A percentile compares a stretch with the other conserved stretches of the same genome.
Evolutionary conservation across 1,140 invertebrate genomes (phyloP).

Genomic region (Camponotus floridanus): DNA sequence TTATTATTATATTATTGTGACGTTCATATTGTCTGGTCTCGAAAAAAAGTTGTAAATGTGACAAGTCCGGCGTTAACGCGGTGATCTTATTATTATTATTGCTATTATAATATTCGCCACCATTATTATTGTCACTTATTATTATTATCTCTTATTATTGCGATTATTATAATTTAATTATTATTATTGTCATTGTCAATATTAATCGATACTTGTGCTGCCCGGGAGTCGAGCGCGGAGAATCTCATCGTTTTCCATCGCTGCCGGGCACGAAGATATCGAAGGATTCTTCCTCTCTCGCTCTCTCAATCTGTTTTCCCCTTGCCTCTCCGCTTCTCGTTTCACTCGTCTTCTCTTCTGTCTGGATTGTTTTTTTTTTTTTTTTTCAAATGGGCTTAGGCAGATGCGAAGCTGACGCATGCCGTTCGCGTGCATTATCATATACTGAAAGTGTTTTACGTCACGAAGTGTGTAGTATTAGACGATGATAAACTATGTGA

Average conservation of each 20-base stretch:
- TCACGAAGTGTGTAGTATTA: neutral
- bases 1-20: constrained; percentile 58
- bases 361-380: constrained; percentile 44
- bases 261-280: constrained; percentile 33
- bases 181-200: constrained; percentile 73
- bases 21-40: constrained; percentile 52
- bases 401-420: constrained; percentile 45
- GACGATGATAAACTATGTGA: constrained; percentile 27
- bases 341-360: constrained; percentile 45
- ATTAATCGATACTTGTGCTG: constrained; percentile 72
- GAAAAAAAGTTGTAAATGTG: constrained; percentile 64
- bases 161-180: constrained; percentile 76
- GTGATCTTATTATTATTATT: constrained; percentile 78
- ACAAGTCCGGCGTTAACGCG: constrained; percentile 73
- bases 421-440: constrained; percentile 17
- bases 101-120: constrained; percentile 73
- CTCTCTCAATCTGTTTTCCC: constrained; percentile 25
- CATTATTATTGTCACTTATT: constrained; percentile 74
- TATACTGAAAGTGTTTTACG: constrained; percentile 23
- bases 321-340: constrained; percentile 36
- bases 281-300: constrained; percentile 44
- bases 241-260: constrained; percentile 57
- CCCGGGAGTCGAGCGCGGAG: constrained; percentile 78
- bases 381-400: constrained; percentile 60
- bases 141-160: constrained; percentile 72